Evolutionary conservation across 2,797 vertebrate genomes (phyloP).

Genomic region (Euthynnus affinis): DNA sequence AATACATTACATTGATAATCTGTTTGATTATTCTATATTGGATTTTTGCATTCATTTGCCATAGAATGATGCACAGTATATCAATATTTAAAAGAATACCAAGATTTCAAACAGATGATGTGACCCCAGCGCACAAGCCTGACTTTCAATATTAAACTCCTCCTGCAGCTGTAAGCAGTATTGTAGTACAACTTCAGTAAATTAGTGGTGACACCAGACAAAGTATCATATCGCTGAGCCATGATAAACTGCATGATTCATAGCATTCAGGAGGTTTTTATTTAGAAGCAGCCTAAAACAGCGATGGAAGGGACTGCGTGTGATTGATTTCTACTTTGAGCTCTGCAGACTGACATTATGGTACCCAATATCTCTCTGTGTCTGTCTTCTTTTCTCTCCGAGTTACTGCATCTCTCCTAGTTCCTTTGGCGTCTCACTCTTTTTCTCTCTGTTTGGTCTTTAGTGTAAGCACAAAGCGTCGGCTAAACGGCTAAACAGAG

Average conservation of each 20-base stretch:
- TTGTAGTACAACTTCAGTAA: slow-evolving; percentile 13
- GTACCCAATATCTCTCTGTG: slow-evolving; percentile 47
- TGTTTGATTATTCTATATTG: background rate
- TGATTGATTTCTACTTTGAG: slow-evolving; percentile 75
- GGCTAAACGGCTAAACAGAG: slow-evolving; percentile 79
- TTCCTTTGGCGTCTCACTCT: slow-evolving; percentile 51
- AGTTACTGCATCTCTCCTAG: slow-evolving; percentile 47
- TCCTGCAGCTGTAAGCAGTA: slow-evolving; percentile 16
- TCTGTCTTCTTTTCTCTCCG: slow-evolving; percentile 53
- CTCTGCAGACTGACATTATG: slow-evolving; percentile 69
- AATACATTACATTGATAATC: background rate
- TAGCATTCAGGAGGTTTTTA: slow-evolving; percentile 57
- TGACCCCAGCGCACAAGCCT: background rate
- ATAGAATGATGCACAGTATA: background rate
- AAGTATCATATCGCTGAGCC: slow-evolving; percentile 25
- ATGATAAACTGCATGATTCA: slow-evolving; percentile 43
- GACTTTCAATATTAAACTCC: slow-evolving; percentile 3
- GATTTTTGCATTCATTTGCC: background rate
- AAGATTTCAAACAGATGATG: too few relatives aligned
- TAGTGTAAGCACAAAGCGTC: slow-evolving; percentile 73
- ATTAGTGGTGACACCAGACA: slow-evolving; percentile 27
- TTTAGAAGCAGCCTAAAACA: slow-evolving; percentile 60
- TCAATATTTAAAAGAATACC: background rate
- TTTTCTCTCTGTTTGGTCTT: slow-evolving; percentile 64
- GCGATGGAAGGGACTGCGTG: slow-evolving; percentile 33